Conservation (phyloP, 2,113 vertebrate genomes). For the Melanostigma gelatinosum region DNA sequence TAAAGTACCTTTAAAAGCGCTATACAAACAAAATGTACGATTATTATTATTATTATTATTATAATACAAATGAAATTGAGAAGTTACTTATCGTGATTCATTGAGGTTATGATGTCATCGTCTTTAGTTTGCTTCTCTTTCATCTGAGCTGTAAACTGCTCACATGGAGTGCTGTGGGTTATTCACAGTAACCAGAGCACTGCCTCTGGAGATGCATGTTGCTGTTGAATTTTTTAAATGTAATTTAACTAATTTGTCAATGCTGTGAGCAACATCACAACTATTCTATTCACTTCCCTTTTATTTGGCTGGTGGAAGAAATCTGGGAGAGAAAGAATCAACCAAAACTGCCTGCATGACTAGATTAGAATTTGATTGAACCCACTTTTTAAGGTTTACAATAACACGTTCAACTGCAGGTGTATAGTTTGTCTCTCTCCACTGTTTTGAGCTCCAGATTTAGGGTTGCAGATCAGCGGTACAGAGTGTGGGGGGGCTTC, state of each 20-base stretch:
- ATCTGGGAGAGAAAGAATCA: neutral
- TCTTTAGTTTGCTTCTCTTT: neutral
- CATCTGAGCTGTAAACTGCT: neutral
- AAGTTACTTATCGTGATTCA: too few species aligned
- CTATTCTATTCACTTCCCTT: neutral
- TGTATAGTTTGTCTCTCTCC: neutral
- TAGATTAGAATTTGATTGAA: neutral
- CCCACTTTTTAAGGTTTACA: neutral
- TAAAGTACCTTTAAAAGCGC: too few species aligned
- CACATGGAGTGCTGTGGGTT: neutral
- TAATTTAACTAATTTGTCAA: neutral
- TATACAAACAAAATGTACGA: too few species aligned
- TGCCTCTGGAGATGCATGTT: neutral
- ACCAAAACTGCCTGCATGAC: neutral
- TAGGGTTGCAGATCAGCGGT: neutral
- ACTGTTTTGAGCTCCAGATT: neutral
- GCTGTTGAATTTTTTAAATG: conserved; percentile 5
- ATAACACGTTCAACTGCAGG: neutral
- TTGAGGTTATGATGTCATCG: neutral
- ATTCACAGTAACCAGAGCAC: neutral
- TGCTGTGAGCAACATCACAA: neutral
- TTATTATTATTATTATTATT: too few species aligned
- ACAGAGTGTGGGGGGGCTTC: neutral
- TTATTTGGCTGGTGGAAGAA: neutral
- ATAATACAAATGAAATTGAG: neutral